phyloP scores from a whole-genome alignment of 2,797 vertebrate genomes.

The Gambelia wislizenii region DNA sequence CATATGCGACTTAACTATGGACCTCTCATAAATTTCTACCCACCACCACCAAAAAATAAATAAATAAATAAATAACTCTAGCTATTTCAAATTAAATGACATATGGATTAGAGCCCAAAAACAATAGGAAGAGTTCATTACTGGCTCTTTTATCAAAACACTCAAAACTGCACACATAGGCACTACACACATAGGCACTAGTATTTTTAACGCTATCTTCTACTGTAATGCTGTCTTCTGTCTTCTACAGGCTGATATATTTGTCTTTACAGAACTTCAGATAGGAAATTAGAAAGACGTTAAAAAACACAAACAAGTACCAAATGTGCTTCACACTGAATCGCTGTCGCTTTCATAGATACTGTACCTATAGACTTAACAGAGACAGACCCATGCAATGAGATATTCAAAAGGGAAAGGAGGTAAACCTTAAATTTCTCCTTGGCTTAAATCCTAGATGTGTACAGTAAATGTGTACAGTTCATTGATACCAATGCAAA shows the following conservation, averaged over 20 bases:
- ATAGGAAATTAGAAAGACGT: not conserved
- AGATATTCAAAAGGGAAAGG: not conserved
- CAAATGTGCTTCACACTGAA: not conserved
- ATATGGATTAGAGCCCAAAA: not conserved
- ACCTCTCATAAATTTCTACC: not conserved
- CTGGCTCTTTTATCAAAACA: not conserved
- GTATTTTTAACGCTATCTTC: not conserved
- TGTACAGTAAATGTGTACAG: slow-evolving; percentile 7
- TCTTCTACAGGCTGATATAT: not conserved
- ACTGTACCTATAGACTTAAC: not conserved
- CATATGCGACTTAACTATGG: not conserved
- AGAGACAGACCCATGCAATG: not conserved
- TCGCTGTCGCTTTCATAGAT: not conserved
- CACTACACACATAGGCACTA: not conserved
- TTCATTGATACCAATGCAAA: slow-evolving; percentile 5
- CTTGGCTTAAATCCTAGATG: not conserved
- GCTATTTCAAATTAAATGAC: not conserved
- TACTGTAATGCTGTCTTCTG: too few relatives aligned
- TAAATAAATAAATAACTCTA: not conserved
- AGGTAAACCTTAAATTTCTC: not conserved
- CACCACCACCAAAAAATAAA: too few relatives aligned
- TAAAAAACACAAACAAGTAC: not conserved
- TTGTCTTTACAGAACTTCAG: not conserved
- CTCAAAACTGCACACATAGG: not conserved
- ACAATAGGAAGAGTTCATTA: not conserved